Evolutionary conservation across 2,797 vertebrate species (phyloP).

Genomic region (Oreochromis grahami): DNA sequence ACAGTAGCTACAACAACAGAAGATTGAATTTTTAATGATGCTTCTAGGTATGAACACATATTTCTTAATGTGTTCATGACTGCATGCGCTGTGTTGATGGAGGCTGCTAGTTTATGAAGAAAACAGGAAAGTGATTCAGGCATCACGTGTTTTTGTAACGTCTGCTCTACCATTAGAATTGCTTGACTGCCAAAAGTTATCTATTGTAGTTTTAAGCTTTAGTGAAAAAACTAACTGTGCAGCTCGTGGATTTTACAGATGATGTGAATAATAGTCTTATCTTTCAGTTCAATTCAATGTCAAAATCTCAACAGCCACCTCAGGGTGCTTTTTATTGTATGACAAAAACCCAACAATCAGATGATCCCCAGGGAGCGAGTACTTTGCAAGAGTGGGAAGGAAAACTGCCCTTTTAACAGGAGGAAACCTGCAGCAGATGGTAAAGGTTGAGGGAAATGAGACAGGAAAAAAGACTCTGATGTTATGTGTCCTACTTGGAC

Average conservation of each 20-base stretch:
- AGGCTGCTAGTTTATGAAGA: neutral
- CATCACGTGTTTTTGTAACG: neutral
- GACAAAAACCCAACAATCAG: neutral
- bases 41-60: neutral
- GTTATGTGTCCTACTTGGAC: neutral
- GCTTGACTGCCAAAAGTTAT: neutral
- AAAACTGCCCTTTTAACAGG: neutral
- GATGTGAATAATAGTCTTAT: neutral
- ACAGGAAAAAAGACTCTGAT: neutral
- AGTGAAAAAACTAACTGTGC: neutral
- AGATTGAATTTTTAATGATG: neutral
- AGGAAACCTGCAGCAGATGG: neutral
- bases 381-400: neutral
- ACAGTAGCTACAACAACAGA: neutral
- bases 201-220: neutral
- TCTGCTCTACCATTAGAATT: neutral
- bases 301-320: neutral
- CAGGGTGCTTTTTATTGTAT: neutral
- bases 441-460: neutral
- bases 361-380: neutral
- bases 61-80: neutral
- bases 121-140: neutral
- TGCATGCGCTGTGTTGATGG: neutral
- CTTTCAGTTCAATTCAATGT: neutral
- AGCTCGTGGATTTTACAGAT: neutral